A percentile compares a stretch with the other conserved stretches of the same genome.
phyloP scores from a whole-genome alignment of 2,113 vertebrate genomes.

The Passer domesticus region DNA sequence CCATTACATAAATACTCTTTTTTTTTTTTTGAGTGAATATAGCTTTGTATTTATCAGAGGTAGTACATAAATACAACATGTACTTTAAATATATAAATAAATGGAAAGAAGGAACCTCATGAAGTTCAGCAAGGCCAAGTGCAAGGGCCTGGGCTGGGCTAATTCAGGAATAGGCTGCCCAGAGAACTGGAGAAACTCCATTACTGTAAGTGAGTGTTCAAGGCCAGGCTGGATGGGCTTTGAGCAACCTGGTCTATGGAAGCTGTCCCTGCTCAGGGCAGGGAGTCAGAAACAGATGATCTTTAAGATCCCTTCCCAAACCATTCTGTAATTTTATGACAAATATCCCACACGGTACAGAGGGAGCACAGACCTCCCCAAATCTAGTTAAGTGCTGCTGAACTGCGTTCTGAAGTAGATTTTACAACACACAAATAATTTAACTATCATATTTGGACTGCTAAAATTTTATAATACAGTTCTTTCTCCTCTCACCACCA shows the following conservation, averaged over 20 bases:
- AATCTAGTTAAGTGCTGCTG: neutral
- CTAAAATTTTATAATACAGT: neutral
- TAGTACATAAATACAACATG: neutral
- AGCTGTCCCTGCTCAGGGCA: neutral
- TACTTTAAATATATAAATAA: neutral
- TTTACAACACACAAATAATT: neutral
- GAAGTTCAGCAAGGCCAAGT: neutral
- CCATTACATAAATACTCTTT: neutral
- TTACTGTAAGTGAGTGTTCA: neutral
- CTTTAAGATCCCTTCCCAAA: neutral
- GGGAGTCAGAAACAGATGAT: neutral
- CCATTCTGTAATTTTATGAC: neutral
- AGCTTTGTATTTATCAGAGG: neutral
- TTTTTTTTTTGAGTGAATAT: neutral
- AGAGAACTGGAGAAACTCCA: neutral
- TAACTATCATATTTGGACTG: neutral
- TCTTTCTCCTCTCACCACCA: neutral
- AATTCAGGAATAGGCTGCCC: neutral
- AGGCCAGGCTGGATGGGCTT: neutral
- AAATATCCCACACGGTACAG: neutral
- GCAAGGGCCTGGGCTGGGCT: neutral
- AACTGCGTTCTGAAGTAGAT: neutral
- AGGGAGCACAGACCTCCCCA: neutral
- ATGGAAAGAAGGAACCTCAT: neutral
- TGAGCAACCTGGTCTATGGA: neutral